Base-by-base conservation (phyloP, 2,113 vertebrate genomes). In the Peromyscus maniculatus region DNA sequence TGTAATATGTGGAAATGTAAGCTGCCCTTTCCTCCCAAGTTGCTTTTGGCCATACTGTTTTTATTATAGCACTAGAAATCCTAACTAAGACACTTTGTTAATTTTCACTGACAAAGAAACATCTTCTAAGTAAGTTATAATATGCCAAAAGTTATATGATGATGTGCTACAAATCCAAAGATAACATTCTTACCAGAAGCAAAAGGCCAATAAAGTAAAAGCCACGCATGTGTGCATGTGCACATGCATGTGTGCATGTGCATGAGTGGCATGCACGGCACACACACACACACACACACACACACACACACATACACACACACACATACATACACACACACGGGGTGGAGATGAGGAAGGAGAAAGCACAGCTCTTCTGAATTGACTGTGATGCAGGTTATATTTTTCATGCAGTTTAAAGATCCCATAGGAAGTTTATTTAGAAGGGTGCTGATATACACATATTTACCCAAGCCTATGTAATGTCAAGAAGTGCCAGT, bases 361-460 rank as follows among this genome's bases (percentile, higher is more conserved):
- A 80, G 36, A 93, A 59, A 94, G 77, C 6, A 75, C 0, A 74
- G 46, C 36, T 92, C 21, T 75, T 5, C 0, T 84, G 64, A 83
- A 90, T 71, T 97, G 59, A 91, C 64, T 5, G 91, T 87, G 43
- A 91, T 71, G 19, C 52, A 59, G 64, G 69, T 49, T 62, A 74
- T 91, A 93, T 36, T 95, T 96, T 95, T 62, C 36, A 84, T 19
- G 3, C 19, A 86, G 21, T 87, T 72, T 19, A 74, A 91, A 84
- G 8, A 72, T 69, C 89, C 78, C 15, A 17, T 66, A 84, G 11
- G 28, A 16, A 69, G 16, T 66, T 67, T n/a, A 80, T 13, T 75
- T 82, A 89, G 11, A 57, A 49, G 21, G 4, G 49, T 36, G 17
- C 52, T 67, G 66, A 12, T 66, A 84, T 62, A 59, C 55, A 11